These are phyloP conservation scores for Galerucella calmariensis DNA, from an alignment of 2,888 invertebrate genomes.

Conservation along the genomic window DNA sequence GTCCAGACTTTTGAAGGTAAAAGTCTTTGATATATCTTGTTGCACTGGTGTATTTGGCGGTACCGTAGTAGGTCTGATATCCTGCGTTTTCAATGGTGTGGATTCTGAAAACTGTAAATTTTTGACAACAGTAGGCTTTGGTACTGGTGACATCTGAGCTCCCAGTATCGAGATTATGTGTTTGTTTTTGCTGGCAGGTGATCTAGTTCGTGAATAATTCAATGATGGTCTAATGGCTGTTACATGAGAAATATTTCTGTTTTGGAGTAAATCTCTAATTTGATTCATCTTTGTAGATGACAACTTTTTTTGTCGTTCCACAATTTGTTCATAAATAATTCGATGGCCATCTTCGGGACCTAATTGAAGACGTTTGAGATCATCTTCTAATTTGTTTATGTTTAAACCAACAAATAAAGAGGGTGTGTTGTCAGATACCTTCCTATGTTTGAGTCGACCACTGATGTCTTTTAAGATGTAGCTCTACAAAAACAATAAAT, in stretches of 20 bases:
- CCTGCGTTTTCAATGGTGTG: constrained; percentile 47
- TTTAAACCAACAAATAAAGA: constrained; percentile 63
- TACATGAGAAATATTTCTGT: constrained; percentile 68
- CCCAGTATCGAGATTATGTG: constrained; percentile 46
- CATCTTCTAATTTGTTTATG: constrained; percentile 59
- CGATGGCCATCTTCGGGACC: constrained; percentile 64
- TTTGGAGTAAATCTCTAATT: constrained; percentile 67
- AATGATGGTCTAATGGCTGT: constrained; percentile 67
- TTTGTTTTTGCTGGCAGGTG: constrained; percentile 46
- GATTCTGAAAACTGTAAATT: constrained; percentile 53
- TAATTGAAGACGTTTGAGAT: constrained; percentile 68
- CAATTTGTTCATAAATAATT: constrained; percentile 60
- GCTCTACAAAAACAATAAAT: constrained; percentile 46
- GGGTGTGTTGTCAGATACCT: constrained; percentile 64
- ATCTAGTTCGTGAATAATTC: constrained; percentile 51
- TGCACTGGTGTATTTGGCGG: constrained; percentile 39
- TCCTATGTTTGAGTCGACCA: constrained; percentile 58
- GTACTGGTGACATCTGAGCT: constrained; percentile 47
- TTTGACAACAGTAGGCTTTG: constrained; percentile 41
- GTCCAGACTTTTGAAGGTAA: constrained; percentile 36
- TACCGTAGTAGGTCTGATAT: constrained; percentile 34
- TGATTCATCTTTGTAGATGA: constrained; percentile 68
- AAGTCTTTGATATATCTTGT: constrained; percentile 30
- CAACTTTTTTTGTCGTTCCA: constrained; percentile 60
- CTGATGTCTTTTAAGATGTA: constrained; percentile 61